These are phyloP conservation scores for Pantherophis guttatus DNA, from an alignment of 2,113 vertebrate genomes.

Conservation along the genomic window DNA sequence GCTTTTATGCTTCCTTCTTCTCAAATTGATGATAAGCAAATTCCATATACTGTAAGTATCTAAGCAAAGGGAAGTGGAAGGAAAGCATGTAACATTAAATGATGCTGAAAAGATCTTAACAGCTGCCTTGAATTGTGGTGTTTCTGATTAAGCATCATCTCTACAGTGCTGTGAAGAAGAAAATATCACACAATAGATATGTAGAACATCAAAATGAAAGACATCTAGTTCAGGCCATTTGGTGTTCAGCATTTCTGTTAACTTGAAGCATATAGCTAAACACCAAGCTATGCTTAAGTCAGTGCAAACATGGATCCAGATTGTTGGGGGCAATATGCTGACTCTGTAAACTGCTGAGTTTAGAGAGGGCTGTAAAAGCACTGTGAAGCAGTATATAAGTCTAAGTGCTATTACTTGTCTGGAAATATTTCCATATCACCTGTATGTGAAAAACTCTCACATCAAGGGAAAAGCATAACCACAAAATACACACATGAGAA, in stretches of 20 bases:
- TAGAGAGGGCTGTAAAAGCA: too few relatives aligned
- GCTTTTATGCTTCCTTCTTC: fast-evolving
- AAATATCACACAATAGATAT: not conserved
- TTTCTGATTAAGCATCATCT: not conserved
- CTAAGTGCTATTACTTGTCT: not conserved
- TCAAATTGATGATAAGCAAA: not conserved
- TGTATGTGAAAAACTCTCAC: not conserved
- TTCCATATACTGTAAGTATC: not conserved
- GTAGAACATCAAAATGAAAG: not conserved
- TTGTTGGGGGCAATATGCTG: too few relatives aligned
- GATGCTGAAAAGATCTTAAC: constrained; percentile 15
- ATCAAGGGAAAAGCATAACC: not conserved
- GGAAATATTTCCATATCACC: not conserved
- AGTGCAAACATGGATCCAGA: not conserved
- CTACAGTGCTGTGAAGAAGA: not conserved
- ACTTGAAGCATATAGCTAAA: not conserved
- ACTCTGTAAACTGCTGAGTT: too few relatives aligned
- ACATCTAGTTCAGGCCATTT: not conserved
- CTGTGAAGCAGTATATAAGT: too few relatives aligned
- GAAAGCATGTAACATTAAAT: not conserved
- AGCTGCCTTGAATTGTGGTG: not conserved
- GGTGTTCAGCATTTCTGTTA: not conserved
- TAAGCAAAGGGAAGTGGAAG: not conserved
- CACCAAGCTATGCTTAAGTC: not conserved
- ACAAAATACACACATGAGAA: not conserved